These are phyloP conservation scores for Tychaedon coryphoeus DNA, from an alignment of 2,113 vertebrate species.

Conservation along the genomic window DNA sequence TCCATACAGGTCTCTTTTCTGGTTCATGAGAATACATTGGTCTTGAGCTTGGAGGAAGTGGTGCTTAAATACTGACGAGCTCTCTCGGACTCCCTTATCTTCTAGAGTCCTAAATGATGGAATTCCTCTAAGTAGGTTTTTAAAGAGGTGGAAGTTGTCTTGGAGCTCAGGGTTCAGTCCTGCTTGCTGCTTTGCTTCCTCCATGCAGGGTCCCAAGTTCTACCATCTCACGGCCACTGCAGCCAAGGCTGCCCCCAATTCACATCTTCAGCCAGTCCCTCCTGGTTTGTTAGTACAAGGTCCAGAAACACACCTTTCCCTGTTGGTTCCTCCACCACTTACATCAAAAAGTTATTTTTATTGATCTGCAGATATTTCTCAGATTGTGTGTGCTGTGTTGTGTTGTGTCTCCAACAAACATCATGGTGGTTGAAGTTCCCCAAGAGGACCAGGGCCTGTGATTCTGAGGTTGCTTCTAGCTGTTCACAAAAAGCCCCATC, in stretches of 20 bases:
- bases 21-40: neutral
- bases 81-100: neutral
- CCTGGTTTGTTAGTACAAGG: neutral
- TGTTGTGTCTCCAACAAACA: neutral
- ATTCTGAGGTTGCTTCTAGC: neutral
- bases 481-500: neutral
- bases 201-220: neutral
- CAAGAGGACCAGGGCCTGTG: neutral
- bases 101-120: neutral
- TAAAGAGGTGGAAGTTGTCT: neutral
- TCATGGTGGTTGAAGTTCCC: neutral
- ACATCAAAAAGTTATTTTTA: neutral
- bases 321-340: neutral
- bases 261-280: neutral
- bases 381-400: neutral
- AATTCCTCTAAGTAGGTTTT: neutral
- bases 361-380: neutral
- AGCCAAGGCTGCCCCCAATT: neutral
- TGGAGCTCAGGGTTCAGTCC: neutral
- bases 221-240: neutral
- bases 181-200: neutral
- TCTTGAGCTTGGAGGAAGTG: neutral
- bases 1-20: neutral
- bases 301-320: neutral
- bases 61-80: neutral